Base-by-base conservation (phyloP, 2,113 vertebrate genomes). In the Seriola aureovittata region DNA sequence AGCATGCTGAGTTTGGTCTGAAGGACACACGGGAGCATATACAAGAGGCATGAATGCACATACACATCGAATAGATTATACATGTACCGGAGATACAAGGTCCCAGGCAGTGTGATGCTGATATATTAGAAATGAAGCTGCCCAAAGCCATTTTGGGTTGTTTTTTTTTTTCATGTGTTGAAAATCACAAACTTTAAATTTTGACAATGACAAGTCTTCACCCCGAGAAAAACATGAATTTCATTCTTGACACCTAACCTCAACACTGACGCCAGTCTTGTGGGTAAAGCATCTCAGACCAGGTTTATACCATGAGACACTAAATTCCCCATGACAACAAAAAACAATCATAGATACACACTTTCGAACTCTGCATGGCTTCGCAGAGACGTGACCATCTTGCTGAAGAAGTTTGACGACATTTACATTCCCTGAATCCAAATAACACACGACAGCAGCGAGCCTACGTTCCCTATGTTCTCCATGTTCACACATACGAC, bases 1-100 rank as follows among this genome's bases (percentile, higher is more conserved):
- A 74, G 80, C 91, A 91, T 90, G 84, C 89, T 82, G 78, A 82
- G 75, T 79, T 85, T 29, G 76, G 46, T 79, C 66, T 90, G 85
- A 92, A 92, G 88, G 90, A 89, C 90, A 90, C 77, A 73, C 68
- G 58, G 73, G 34, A 72, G 78, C 54, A 62, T 75, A 67, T 59
- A 80, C 68, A 85, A 52, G 40, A 65, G 66, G 54, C 46, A 72
- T 42, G 25, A 68, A 76, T 75, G 48, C 81, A 86, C 64, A 82
- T 59, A 42, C 75, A 82, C 71, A 74, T 38, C 19, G 25, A 68
- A 83, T 75, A 50, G 38, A 85, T 82, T 57, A 80, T 29, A 58
- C 63, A 65, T 16, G 64, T 11, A 58, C 67, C 75, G 69, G 6
- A 69, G 55, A 55, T 71, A 48, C 57, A 72, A 75, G 54, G 76